phyloP scores from a whole-genome alignment of 2,888 invertebrate genomes.

The Cheilosia urbana region DNA sequence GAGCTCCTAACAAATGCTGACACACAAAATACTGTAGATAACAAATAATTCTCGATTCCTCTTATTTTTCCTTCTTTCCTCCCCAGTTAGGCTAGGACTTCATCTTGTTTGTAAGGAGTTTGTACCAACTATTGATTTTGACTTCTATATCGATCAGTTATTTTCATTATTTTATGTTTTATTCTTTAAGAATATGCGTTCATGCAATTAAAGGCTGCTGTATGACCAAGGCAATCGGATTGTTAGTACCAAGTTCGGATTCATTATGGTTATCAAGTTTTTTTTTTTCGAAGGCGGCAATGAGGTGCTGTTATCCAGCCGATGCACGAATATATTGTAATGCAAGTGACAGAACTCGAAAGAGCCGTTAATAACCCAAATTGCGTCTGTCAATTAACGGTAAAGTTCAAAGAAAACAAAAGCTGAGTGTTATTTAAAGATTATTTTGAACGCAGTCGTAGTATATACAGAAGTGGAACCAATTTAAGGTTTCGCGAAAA shows the following conservation, averaged over 20 bases:
- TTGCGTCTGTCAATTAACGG: not conserved
- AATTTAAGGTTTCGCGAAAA: too few relatives aligned
- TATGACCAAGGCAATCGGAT: constrained; percentile 28
- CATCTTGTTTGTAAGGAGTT: constrained; percentile 6
- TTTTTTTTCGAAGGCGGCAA: not conserved
- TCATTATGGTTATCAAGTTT: not conserved
- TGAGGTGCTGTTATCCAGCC: too few relatives aligned
- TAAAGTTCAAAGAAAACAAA: not conserved
- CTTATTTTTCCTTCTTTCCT: constrained; percentile 1
- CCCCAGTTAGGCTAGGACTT: constrained; percentile 23
- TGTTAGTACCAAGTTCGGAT: not conserved
- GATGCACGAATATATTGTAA: too few relatives aligned
- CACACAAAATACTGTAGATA: constrained; percentile 61
- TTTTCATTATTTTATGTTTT: constrained; percentile 36
- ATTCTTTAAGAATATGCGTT: constrained; percentile 41
- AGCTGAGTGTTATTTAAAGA: not conserved
- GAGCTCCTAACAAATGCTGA: constrained; percentile 11
- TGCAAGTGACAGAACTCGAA: too few relatives aligned
- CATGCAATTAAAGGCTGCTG: not conserved
- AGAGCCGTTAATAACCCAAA: too few relatives aligned
- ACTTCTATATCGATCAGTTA: constrained; percentile 7
- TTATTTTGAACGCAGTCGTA: too few relatives aligned
- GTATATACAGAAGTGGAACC: too few relatives aligned
- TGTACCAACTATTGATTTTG: constrained; percentile 3
- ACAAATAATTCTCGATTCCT: constrained; percentile 38